A percentile compares a stretch with the other conserved stretches of the same genome.
Conservation (phyloP, 1,140 invertebrate genomes). For the Drosophila nigrodunni region DNA sequence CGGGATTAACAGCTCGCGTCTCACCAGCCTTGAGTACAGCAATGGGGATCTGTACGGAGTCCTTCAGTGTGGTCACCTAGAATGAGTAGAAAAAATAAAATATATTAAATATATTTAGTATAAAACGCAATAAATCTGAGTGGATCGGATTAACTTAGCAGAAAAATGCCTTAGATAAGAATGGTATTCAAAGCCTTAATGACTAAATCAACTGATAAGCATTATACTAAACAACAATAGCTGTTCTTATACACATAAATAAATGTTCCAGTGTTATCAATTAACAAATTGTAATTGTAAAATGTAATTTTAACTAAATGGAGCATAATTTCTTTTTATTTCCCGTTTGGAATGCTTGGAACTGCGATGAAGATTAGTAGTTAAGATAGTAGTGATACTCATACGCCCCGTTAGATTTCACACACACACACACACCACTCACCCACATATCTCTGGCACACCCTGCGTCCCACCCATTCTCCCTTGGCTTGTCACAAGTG, state of each 20-base stretch:
- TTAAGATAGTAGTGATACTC: no score
- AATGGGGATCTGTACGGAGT: constrained; percentile 92
- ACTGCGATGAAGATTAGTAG: neutral
- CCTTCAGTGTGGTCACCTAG: constrained; percentile 92
- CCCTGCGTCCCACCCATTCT: neutral
- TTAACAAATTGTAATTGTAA: neutral
- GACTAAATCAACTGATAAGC: constrained; percentile 10
- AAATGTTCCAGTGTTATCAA: neutral
- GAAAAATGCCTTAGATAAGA: constrained; percentile 4
- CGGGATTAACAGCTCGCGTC: constrained; percentile 90
- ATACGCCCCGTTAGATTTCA: no score
- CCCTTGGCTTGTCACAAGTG: neutral
- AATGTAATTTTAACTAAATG: neutral
- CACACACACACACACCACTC: neutral
- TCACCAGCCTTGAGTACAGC: constrained; percentile 91
- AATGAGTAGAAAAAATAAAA: constrained; percentile 27
- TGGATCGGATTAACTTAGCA: neutral
- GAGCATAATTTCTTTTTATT: neutral
- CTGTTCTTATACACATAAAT: neutral
- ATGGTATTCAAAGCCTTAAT: neutral
- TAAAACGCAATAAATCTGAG: constrained; percentile 2
- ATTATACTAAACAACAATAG: constrained; percentile 1
- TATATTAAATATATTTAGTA: neutral
- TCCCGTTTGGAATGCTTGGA: neutral
- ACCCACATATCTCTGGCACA: neutral